Conservation (phyloP, 2,888 invertebrate genomes). For the Drosophila parthenogenetica region DNA sequence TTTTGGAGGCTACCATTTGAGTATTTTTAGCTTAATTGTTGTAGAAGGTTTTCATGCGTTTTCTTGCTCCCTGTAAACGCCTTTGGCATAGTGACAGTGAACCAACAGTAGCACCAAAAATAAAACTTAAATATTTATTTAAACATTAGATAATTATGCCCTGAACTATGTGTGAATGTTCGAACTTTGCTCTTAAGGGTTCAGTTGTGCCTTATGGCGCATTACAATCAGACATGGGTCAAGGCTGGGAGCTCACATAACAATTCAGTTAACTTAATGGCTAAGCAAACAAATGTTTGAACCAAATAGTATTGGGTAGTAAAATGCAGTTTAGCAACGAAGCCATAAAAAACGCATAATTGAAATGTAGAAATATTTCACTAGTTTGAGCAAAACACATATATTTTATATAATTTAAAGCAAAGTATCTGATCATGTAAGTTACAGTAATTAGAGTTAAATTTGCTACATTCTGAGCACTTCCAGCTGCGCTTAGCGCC, state of each 20-base stretch:
- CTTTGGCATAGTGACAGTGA: slow-evolving; percentile 70
- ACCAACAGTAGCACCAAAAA: slow-evolving; percentile 31
- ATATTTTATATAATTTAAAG: no score
- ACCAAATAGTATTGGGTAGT: not conserved
- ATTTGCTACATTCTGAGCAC: not conserved
- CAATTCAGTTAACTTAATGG: not conserved
- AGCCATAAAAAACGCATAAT: not conserved
- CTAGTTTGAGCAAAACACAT: not conserved
- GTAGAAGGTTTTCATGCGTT: slow-evolving; percentile 29
- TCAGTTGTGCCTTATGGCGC: slow-evolving; percentile 32
- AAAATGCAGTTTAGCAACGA: not conserved
- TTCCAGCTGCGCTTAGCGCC: not conserved
- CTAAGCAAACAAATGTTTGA: not conserved
- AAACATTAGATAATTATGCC: slow-evolving; percentile 59
- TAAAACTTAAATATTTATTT: slow-evolving; percentile 33
- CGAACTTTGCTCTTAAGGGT: slow-evolving; percentile 16
- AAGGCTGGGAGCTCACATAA: slow-evolving; percentile 51
- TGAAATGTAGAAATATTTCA: not conserved
- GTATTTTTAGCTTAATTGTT: slow-evolving; percentile 12
- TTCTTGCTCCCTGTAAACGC: slow-evolving; percentile 34
- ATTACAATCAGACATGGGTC: slow-evolving; percentile 44
- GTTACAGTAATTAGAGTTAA: no score
- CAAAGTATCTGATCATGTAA: no score
- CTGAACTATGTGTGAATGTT: slow-evolving; percentile 42
- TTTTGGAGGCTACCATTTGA: slow-evolving; percentile 22